Percentiles rank a stretch among this genome's conserved stretches.
Conservation (phyloP, 2,113 vertebrate species). For the Platycercus adscitus region DNA sequence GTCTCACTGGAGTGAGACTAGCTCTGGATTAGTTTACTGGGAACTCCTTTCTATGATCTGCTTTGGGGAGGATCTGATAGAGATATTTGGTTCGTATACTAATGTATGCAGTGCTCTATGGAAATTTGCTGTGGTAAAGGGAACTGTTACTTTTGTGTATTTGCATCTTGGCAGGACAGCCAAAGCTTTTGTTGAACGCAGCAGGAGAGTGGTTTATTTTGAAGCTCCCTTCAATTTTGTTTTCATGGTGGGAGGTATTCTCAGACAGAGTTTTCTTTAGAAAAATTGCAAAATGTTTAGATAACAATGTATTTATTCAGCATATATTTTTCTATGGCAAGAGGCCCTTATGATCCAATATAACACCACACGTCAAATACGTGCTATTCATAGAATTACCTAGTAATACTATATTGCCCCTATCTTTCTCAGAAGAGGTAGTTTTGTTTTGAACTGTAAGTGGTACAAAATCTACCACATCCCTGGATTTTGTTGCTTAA, state of each 20-base stretch:
- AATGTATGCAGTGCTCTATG: neutral
- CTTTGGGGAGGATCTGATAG: neutral
- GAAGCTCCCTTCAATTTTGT: conserved; percentile 43
- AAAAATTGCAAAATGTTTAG: neutral
- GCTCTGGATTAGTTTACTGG: neutral
- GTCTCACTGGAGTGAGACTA: neutral
- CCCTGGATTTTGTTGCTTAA: conserved; percentile 30
- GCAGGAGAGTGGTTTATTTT: conserved; percentile 40
- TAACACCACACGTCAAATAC: neutral
- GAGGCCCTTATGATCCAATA: neutral
- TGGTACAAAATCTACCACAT: neutral
- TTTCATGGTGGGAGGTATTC: conserved; percentile 36
- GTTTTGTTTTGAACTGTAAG: neutral
- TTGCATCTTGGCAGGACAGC: conserved; percentile 35
- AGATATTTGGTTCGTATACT: neutral
- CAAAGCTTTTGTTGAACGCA: conserved; percentile 38
- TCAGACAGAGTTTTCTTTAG: neutral
- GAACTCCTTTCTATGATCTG: neutral
- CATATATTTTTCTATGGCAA: neutral
- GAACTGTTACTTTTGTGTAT: conserved; percentile 25
- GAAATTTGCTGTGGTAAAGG: neutral
- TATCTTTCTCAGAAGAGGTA: neutral
- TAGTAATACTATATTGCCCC: neutral
- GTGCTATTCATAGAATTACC: neutral
- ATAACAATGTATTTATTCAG: neutral